Conservation (phyloP, 1,140 invertebrate genomes). For the Ostrea denselamellosa region DNA sequence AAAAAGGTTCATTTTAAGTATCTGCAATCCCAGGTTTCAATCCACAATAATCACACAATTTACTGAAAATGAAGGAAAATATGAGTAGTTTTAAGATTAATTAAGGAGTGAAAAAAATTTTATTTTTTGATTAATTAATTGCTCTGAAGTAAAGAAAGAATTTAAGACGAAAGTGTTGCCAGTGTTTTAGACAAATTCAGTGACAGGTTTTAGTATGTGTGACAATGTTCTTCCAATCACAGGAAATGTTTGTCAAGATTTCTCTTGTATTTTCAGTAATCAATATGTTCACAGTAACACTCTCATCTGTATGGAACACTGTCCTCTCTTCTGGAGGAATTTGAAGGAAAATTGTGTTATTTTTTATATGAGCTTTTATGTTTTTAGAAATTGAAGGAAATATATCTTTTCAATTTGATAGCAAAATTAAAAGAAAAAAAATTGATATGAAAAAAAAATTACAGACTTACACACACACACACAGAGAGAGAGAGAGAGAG, state of each 20-base stretch:
- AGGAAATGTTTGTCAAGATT: constrained; percentile 28
- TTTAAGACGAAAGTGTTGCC: background rate
- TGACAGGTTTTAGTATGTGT: background rate
- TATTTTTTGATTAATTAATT: background rate
- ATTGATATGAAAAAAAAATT: background rate
- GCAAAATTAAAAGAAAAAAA: background rate
- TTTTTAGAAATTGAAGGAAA: background rate
- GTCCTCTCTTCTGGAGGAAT: background rate
- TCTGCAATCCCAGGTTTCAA: background rate
- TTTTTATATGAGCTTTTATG: background rate
- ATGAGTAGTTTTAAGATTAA: background rate
- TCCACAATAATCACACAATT: too few relatives aligned
- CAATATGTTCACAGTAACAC: constrained; percentile 5
- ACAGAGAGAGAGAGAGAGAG: too few relatives aligned
- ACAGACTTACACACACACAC: too few relatives aligned
- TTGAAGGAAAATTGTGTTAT: background rate
- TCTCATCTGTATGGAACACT: background rate
- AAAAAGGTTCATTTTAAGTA: background rate
- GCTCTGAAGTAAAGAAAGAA: background rate
- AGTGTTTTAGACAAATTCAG: background rate
- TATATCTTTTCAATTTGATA: background rate
- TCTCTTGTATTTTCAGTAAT: background rate
- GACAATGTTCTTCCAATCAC: background rate
- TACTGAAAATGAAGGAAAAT: too few relatives aligned
- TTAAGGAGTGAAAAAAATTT: background rate